Conservation (phyloP, 1,140 invertebrate genomes). For the Panulirus ornatus region DNA sequence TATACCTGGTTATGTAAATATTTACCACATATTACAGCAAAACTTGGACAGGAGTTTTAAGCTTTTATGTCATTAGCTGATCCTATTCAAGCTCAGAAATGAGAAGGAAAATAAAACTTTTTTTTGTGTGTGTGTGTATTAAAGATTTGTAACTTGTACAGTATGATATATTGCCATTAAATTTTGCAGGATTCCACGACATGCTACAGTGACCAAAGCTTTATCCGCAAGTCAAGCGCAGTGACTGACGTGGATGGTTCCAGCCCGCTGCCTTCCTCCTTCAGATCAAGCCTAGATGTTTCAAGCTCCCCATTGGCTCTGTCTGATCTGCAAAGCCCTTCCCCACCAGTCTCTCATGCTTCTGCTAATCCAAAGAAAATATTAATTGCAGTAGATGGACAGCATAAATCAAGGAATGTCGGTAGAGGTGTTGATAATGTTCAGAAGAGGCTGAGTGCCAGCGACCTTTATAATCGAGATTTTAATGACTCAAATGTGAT, state of each 20-base stretch:
- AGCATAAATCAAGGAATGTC: not conserved
- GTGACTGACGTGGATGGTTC: not conserved
- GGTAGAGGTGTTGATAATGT: not conserved
- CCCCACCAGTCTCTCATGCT: constrained; percentile 1
- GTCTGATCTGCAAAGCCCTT: constrained; percentile 46
- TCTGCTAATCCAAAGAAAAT: not conserved
- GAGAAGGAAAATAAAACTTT: too few relatives aligned
- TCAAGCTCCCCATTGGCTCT: constrained; percentile 31
- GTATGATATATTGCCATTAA: not conserved
- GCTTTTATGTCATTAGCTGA: too few relatives aligned
- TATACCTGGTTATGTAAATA: too few relatives aligned
- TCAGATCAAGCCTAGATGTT: not conserved
- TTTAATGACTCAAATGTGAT: not conserved
- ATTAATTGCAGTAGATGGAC: constrained; percentile 9
- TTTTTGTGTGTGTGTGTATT: too few relatives aligned
- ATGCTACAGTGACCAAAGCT: constrained; percentile 46
- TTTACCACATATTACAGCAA: too few relatives aligned
- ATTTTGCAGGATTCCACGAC: constrained; percentile 52
- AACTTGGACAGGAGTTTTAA: too few relatives aligned
- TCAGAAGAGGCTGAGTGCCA: constrained; percentile 8
- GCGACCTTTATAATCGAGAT: constrained; percentile 28
- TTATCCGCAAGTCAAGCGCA: constrained; percentile 50
- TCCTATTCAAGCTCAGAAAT: too few relatives aligned
- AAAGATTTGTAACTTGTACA: not conserved
- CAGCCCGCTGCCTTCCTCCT: not conserved